A percentile compares a stretch with the other conserved stretches of the same genome.
phyloP scores from a whole-genome alignment of 2,888 invertebrate species.

The Megaustenia siamemsis region DNA sequence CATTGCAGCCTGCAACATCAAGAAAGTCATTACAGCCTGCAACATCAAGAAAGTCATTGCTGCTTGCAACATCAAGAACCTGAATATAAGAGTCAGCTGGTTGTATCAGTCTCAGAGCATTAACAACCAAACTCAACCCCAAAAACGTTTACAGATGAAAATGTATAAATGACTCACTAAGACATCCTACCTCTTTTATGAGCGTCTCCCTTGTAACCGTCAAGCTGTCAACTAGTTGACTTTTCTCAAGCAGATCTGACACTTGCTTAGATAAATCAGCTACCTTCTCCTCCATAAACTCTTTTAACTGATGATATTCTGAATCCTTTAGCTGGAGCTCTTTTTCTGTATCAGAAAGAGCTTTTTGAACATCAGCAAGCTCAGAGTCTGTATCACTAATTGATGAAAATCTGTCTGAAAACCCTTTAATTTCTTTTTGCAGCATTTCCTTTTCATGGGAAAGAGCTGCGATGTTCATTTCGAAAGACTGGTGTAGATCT shows the following conservation, averaged over 20 bases:
- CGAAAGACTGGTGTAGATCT: neutral
- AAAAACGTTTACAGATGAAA: neutral
- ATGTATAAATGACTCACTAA: neutral
- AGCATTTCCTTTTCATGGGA: slow-evolving; percentile 32
- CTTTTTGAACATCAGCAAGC: slow-evolving; percentile 18
- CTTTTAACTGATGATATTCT: slow-evolving; percentile 30
- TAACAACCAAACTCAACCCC: too few relatives aligned
- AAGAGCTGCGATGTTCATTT: neutral
- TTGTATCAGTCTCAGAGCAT: too few relatives aligned
- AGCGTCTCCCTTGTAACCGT: slow-evolving; percentile 54
- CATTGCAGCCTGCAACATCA: too few relatives aligned
- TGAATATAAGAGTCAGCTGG: too few relatives aligned
- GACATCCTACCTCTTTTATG: slow-evolving; percentile 46
- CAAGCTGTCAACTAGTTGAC: slow-evolving; percentile 45
- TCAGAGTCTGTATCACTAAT: slow-evolving; percentile 20
- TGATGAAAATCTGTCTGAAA: slow-evolving; percentile 5
- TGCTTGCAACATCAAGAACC: too few relatives aligned
- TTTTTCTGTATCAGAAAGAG: slow-evolving; percentile 7
- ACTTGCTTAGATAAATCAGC: slow-evolving; percentile 29
- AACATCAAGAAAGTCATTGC: too few relatives aligned
- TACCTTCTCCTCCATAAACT: slow-evolving; percentile 42
- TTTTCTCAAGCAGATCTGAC: slow-evolving; percentile 29
- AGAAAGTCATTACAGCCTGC: too few relatives aligned
- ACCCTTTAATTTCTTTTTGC: neutral
- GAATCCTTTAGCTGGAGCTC: neutral